Evolutionary conservation across 2,888 invertebrate genomes (phyloP).

Genomic region (Lepidochrysops patricia): DNA sequence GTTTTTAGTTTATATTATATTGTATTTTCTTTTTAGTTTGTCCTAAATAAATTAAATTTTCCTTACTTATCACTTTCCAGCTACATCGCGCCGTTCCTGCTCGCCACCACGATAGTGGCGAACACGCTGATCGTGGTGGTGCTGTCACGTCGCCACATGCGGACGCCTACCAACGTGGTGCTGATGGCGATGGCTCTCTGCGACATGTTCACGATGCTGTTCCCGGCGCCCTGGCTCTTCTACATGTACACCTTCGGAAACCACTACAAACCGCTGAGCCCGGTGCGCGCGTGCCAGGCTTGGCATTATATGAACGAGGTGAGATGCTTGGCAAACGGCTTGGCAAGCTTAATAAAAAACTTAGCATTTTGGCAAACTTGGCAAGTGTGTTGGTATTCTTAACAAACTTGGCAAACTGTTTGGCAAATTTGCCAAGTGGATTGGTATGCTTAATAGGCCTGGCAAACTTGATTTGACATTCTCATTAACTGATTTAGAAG

Average conservation of each 20-base stretch:
- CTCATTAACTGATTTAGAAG: too few species aligned
- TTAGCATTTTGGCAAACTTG: too few species aligned
- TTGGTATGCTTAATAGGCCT: too few species aligned
- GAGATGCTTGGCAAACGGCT: too few species aligned
- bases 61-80: constrained; percentile 31
- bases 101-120: constrained; percentile 90
- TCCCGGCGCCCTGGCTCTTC: constrained; percentile 92
- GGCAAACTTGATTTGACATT: too few species aligned
- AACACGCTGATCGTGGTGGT: constrained; percentile 94
- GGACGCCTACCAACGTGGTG: constrained; percentile 93
- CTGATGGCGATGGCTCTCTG: constrained; percentile 96
- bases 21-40: too few species aligned
- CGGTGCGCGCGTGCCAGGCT: constrained; percentile 83
- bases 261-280: constrained; percentile 86
- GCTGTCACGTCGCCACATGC: constrained; percentile 91
- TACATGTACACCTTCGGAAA: constrained; percentile 94
- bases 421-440: too few species aligned
- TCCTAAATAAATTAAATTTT: neutral
- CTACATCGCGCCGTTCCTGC: constrained; percentile 86
- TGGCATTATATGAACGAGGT: constrained; percentile 88
- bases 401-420: too few species aligned
- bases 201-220: constrained; percentile 93
- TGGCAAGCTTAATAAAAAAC: too few species aligned
- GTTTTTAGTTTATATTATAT: too few species aligned
- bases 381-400: too few species aligned